Evolutionary conservation across 2,797 vertebrate genomes (phyloP).

Genomic region (Zalophus californianus): DNA sequence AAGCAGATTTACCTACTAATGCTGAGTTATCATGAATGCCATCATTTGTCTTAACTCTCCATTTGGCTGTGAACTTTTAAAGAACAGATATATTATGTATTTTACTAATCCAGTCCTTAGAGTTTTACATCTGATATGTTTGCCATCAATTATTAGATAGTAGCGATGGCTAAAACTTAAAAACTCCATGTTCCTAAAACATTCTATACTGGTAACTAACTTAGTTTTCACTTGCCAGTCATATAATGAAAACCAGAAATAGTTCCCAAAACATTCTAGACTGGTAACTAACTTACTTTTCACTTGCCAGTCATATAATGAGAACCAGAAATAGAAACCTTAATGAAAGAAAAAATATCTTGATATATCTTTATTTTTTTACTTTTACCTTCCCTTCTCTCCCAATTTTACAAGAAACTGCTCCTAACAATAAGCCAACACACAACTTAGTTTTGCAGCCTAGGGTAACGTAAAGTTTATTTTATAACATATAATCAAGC

Average conservation of each 20-base stretch:
- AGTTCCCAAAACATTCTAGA: slow-evolving; percentile 58
- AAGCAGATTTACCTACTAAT: slow-evolving; percentile 6
- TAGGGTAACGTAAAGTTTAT: slow-evolving; percentile 87
- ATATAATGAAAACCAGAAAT: slow-evolving; percentile 43
- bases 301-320: neutral
- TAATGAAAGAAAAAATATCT: slow-evolving; percentile 47
- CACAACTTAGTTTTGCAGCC: slow-evolving; percentile 82
- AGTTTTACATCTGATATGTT: slow-evolving; percentile 9
- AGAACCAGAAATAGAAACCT: slow-evolving; percentile 51
- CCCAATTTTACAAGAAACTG: slow-evolving; percentile 67
- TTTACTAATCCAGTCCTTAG: slow-evolving; percentile 34
- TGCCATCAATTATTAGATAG: slow-evolving; percentile 48
- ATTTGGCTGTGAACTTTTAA: slow-evolving; percentile 1
- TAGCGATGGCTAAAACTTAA: neutral
- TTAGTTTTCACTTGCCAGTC: slow-evolving; percentile 28
- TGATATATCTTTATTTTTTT: slow-evolving; percentile 41
- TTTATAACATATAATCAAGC: slow-evolving; percentile 94
- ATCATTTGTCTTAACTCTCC: slow-evolving; percentile 33
- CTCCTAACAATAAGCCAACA: slow-evolving; percentile 79
- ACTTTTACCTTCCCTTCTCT: slow-evolving; percentile 55
- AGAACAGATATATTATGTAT: slow-evolving; percentile 27
- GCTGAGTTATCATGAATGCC: slow-evolving; percentile 27
- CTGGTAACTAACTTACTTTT: neutral
- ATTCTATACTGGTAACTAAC: slow-evolving; percentile 30
- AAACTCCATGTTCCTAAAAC: slow-evolving; percentile 34